Base-by-base conservation (phyloP, 1,140 invertebrate species). In the Cataglyphis hispanica region DNA sequence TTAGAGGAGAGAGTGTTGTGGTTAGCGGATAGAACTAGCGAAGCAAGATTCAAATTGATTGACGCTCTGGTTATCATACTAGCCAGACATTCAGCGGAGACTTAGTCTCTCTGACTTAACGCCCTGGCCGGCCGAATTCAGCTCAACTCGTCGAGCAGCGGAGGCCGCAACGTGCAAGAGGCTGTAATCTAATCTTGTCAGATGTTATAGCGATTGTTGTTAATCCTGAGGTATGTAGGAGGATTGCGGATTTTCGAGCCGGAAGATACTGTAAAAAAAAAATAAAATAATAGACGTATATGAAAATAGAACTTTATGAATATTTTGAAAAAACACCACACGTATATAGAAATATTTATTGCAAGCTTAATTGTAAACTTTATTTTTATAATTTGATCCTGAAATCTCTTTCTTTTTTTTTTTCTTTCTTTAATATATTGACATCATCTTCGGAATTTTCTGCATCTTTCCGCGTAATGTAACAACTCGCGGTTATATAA, bases 401-500 rank as follows among this genome's bases (percentile, higher is more conserved):
- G 40, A 43, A 61, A 61, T 27, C 8, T 77, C 10, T 37, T 16
- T 22, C 43, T 53, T 43, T 19, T 37, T 16, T 22, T 56, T 53
- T 43, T 19, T 53, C 58, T 19, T 61, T 31, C 43, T 66, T 34
- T 43, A 50, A 64, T 66, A 7, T 25, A 74, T 83, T 40, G 27
- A 34, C 19, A 43, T 60, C 27, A 58, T 50, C 43, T 67, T 43
- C 31, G 22, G 37, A 60, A 58, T 64, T 84, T 61, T 74, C 60
- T 81, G 27, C 67, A 63, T 67, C 81, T 85, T 84, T 58, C 61
- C 64, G 50, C 19, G 37, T 81, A 84, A 91, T 85, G 89, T 91
- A 91, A 91, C 90, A 86, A 88, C 84, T 74, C 75, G 81, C 63
- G 84, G 84, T 89, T 92, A 31, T 31, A 31, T 31, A 92, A 92